Percentiles rank a stretch among this genome's conserved stretches.
Evolutionary conservation across 2,113 vertebrate genomes (phyloP).

Genomic region (Catharus bicknelli): DNA sequence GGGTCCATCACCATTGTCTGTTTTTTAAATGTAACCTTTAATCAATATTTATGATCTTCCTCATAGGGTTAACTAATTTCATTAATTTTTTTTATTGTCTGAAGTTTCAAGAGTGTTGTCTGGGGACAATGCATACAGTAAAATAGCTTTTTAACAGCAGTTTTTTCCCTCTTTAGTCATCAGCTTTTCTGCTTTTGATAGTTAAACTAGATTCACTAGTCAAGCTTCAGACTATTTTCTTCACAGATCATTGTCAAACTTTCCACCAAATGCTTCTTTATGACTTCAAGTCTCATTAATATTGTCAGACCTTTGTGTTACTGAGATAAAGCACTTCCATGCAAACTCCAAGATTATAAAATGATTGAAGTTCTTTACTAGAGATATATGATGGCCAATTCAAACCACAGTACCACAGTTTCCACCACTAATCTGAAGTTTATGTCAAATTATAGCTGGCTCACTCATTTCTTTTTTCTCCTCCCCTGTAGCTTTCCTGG

Average conservation of each 20-base stretch:
- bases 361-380: not conserved
- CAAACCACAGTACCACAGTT: not conserved
- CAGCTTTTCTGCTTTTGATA: not conserved
- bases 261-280: conserved; percentile 9
- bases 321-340: not conserved
- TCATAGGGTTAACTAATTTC: not conserved
- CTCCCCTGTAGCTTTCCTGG: not conserved
- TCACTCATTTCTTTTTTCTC: not conserved
- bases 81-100: not conserved
- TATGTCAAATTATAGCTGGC: not conserved
- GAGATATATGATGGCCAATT: not conserved
- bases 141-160: not conserved
- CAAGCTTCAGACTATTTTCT: not conserved
- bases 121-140: not conserved
- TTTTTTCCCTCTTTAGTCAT: not conserved
- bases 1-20: not conserved
- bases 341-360: not conserved
- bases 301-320: not conserved
- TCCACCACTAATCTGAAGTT: not conserved
- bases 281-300: not conserved
- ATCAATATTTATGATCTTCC: not conserved
- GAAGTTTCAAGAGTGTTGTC: not conserved
- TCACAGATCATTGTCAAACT: not conserved
- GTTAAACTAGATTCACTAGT: not conserved
- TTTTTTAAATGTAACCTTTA: not conserved